Percentiles rank a stretch among this genome's conserved stretches.
Conservation (phyloP, 2,888 invertebrate genomes). For the Drosophila paranaensis region DNA sequence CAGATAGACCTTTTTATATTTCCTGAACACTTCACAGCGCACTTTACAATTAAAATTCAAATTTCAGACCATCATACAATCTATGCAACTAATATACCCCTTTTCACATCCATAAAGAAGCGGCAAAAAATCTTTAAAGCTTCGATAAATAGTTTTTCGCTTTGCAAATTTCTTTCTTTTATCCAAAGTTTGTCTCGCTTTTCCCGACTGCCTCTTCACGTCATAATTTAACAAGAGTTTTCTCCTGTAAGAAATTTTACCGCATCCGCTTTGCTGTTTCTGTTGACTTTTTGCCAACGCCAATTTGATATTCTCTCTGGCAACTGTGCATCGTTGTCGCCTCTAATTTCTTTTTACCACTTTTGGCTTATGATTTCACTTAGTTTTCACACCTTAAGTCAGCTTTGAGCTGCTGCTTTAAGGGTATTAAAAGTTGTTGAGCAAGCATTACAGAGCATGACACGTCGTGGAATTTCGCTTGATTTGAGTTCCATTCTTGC, state of each 20-base stretch:
- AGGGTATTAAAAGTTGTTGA: background rate
- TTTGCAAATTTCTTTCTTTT: background rate
- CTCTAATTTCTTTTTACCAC: background rate
- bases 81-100: background rate
- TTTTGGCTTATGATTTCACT: background rate
- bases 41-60: too few species aligned
- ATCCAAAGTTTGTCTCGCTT: background rate
- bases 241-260: background rate
- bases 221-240: constrained; percentile 1
- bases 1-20: too few species aligned
- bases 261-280: constrained; percentile 5
- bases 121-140: background rate
- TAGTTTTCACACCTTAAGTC: constrained; percentile 1
- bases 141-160: background rate
- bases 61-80: too few species aligned
- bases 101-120: background rate
- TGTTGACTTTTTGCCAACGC: constrained; percentile 3
- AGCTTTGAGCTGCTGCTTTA: background rate
- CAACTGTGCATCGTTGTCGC: background rate
- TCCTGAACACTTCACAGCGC: too few species aligned
- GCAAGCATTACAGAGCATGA: too few species aligned
- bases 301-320: background rate
- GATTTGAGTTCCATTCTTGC: background rate
- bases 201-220: background rate
- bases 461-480: too few species aligned